These are phyloP conservation scores for Saxicola maurus DNA, from an alignment of 2,797 vertebrate species.

Conservation along the genomic window DNA sequence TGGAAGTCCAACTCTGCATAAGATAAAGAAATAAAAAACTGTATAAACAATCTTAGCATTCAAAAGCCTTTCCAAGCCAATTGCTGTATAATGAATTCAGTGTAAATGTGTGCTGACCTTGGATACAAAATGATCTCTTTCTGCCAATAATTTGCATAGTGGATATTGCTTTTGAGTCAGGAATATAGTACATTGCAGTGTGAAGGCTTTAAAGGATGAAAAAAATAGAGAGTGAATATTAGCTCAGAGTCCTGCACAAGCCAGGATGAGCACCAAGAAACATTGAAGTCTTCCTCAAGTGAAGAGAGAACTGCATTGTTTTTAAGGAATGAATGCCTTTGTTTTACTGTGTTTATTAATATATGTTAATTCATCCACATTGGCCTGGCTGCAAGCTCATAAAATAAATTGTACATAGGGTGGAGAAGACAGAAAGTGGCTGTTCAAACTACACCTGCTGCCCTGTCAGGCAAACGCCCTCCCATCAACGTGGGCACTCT, in stretches of 20 bases:
- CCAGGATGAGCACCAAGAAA: not conserved
- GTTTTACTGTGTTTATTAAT: not conserved
- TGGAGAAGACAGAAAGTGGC: not conserved
- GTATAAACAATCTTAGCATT: constrained; percentile 35
- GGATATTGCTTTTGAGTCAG: constrained; percentile 32
- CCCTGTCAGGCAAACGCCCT: not conserved
- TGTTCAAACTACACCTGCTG: not conserved
- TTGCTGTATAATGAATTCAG: constrained; percentile 40
- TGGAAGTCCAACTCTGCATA: not conserved
- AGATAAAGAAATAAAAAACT: constrained; percentile 43
- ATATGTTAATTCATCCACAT: not conserved
- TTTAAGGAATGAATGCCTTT: not conserved
- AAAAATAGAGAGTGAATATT: not conserved
- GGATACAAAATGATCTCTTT: constrained; percentile 42
- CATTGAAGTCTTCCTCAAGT: not conserved
- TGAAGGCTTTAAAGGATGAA: constrained; percentile 25
- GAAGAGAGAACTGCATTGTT: not conserved
- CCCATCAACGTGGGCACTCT: not conserved
- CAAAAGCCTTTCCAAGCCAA: constrained; percentile 30
- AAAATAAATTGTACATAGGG: not conserved
- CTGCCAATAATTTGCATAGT: constrained; percentile 42
- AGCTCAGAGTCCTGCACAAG: not conserved
- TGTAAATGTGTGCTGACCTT: constrained; percentile 58
- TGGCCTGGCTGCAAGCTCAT: not conserved
- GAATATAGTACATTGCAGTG: not conserved